Percentiles rank a stretch among this genome's conserved stretches.
phyloP scores from a whole-genome alignment of 2,113 vertebrate genomes.

The Cervus canadensis region DNA sequence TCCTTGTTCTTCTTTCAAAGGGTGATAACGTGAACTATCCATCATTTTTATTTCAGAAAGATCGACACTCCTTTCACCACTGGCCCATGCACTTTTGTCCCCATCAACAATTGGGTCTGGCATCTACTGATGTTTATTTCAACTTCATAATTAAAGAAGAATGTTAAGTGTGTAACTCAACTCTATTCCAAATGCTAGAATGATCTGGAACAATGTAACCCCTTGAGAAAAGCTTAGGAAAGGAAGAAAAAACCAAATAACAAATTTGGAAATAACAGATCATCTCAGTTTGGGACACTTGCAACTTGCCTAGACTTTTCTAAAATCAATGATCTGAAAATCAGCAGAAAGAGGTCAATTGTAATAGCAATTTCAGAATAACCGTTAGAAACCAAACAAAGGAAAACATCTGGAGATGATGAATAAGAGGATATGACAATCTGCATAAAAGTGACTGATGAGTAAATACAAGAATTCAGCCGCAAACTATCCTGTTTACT shows the following conservation, averaged over 20 bases:
- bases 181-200: conserved; percentile 16
- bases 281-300: background rate
- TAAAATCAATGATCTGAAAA: conserved; percentile 17
- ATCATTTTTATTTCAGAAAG: background rate
- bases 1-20: background rate
- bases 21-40: background rate
- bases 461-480: background rate
- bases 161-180: conserved; percentile 22
- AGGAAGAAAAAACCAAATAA: conserved; percentile 3
- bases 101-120: background rate
- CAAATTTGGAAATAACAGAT: conserved; percentile 60
- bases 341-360: conserved; percentile 27
- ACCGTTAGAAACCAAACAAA: conserved; percentile 37
- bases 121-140: conserved; percentile 36
- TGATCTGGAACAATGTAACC: background rate
- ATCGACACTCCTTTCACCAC: background rate
- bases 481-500: background rate
- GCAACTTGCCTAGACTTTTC: conserved; percentile 27
- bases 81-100: background rate
- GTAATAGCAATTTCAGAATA: background rate
- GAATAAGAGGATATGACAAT: background rate
- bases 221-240: conserved; percentile 19
- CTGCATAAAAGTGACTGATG: background rate
- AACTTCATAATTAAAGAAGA: conserved; percentile 56
- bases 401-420: background rate